Evolutionary conservation across 2,113 vertebrate species (phyloP).

Genomic region (Taxidea taxus): DNA sequence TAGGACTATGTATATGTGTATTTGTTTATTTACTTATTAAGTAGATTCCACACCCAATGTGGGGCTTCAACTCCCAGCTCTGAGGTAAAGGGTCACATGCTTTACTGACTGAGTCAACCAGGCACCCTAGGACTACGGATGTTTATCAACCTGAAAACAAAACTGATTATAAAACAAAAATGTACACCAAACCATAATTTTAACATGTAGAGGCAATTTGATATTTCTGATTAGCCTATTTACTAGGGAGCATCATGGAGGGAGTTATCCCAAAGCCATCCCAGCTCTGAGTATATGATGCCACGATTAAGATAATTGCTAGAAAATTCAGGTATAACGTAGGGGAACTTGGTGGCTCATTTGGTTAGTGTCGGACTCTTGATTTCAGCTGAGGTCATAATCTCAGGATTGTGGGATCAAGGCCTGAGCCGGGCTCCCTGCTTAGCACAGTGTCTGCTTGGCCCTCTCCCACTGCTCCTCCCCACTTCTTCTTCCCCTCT

Average conservation of each 20-base stretch:
- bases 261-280: neutral
- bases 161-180: neutral
- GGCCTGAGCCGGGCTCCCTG: too few relatives aligned
- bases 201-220: too few relatives aligned
- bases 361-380: too few relatives aligned
- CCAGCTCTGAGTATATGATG: neutral
- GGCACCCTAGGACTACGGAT: neutral
- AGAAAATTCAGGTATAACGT: neutral
- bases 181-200: neutral
- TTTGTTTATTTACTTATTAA: neutral
- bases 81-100: neutral
- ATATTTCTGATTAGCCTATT: neutral
- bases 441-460: too few relatives aligned
- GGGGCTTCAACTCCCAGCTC: neutral
- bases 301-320: neutral
- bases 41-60: neutral
- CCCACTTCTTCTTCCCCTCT: too few relatives aligned
- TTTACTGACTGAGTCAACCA: neutral
- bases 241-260: neutral
- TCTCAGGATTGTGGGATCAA: too few relatives aligned
- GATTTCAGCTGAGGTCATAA: too few relatives aligned
- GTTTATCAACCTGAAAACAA: neutral
- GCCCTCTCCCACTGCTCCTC: too few relatives aligned
- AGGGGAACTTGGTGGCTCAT: too few relatives aligned
- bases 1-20: neutral